These are phyloP conservation scores for Delphinapterus leucas DNA, from an alignment of 2,113 vertebrate species.

Conservation along the genomic window DNA sequence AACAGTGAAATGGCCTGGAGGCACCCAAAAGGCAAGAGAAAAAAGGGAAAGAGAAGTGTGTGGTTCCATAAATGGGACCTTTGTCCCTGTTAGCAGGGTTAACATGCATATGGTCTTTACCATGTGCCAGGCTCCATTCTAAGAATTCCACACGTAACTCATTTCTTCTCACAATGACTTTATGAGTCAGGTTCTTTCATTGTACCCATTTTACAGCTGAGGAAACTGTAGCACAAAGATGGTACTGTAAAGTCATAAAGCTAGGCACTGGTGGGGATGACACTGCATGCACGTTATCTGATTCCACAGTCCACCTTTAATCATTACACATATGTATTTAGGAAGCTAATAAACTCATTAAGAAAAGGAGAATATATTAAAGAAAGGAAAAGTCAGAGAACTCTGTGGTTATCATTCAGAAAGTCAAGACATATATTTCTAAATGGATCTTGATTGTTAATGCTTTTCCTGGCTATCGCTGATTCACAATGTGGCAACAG, in stretches of 20 bases:
- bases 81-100: neutral
- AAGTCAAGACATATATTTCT: neutral
- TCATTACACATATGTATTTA: neutral
- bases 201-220: neutral
- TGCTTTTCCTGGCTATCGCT: neutral
- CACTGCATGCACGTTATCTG: neutral
- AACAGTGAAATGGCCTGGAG: slow-evolving; percentile 32
- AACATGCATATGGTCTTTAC: neutral
- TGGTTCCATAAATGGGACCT: neutral
- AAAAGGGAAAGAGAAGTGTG: neutral
- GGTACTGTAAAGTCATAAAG: neutral
- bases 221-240: neutral
- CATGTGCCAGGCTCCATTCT: neutral
- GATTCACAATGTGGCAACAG: neutral
- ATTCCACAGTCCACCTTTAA: neutral
- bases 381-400: neutral
- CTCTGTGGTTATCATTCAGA: neutral
- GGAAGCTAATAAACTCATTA: neutral
- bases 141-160: neutral
- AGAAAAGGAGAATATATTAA: neutral
- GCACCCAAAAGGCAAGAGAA: slow-evolving; percentile 11
- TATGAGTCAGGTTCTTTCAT: neutral
- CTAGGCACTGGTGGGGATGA: neutral
- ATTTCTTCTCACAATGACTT: neutral
- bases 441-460: neutral